Conservation (phyloP, 92 coral and sea anemone genomes). For the Heliopora coerulea region DNA sequence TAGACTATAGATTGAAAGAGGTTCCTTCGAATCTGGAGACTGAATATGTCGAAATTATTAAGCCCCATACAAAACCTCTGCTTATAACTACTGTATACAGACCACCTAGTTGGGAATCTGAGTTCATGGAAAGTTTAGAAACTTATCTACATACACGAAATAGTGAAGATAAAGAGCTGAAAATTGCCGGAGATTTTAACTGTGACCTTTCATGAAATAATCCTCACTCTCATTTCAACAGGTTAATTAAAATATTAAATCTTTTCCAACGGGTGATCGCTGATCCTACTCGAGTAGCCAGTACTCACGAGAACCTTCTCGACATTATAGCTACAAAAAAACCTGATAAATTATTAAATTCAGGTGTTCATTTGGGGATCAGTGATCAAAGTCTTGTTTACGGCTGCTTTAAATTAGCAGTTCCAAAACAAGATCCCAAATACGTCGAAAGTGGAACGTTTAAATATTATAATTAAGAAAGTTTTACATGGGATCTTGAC, state of each 20-base stretch:
- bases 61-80: too few relatives aligned
- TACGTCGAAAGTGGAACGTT: neutral
- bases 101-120: too few relatives aligned
- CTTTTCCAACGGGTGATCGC: conserved; percentile 2
- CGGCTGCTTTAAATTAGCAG: neutral
- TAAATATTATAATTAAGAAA: neutral
- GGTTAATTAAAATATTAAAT: neutral
- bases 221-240: neutral
- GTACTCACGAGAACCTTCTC: too few relatives aligned
- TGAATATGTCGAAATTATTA: too few relatives aligned
- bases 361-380: neutral
- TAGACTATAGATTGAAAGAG: too few relatives aligned
- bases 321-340: conserved; percentile 1
- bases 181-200: neutral
- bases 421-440: conserved; percentile 1
- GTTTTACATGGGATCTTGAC: neutral
- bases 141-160: too few relatives aligned
- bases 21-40: too few relatives aligned
- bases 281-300: neutral
- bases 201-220: neutral
- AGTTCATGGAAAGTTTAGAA: too few relatives aligned
- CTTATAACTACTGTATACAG: too few relatives aligned
- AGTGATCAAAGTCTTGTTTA: conserved; percentile 11
- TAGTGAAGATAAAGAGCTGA: neutral
- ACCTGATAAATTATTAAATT: neutral